Evolutionary conservation across 2,888 invertebrate genomes (phyloP), one percentile per base, ranked within the genome.

Genomic region (Sarcophaga variegata): DNA sequence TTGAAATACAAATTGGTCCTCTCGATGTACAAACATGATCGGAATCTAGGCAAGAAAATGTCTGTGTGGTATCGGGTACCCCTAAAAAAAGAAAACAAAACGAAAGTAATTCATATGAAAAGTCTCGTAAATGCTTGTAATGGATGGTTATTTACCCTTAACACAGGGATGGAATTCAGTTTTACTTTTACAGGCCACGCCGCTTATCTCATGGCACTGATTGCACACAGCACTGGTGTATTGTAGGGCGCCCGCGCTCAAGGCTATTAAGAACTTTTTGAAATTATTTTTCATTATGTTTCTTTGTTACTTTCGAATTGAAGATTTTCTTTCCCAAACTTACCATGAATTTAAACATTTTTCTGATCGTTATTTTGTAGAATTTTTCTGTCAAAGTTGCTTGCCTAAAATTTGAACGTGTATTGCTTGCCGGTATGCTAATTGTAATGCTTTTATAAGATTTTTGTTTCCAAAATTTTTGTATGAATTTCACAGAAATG

Each of bases 21-120:
- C 45, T 66, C 0, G 11, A 60, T 0, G 91, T 89, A 72, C 92
- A 93, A 11, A 92, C 78, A 4, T 91, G 88, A 0, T 0, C 86
- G 0, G 27, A 45, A 0, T 20, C 20, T 5, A 89, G 89, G 63
- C 92, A 92, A 0, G 60, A 20, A n/a, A 67, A 89, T 4, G 47
- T 88, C 0, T 4, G 0, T 0, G 45, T 49, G 12, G 82, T 27
- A 11, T 87, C 60, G 1, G 89, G 47, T 2, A 81, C 64, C 4
- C 82, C 90, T 92, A 12, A 10, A 25, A 76, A 17, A 8, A 45
- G 20, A n/a, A 17, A 59, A 45, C 17, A 62, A 63, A 45, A 69
- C 17, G 17, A 47, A 69, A n/a, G 37, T 37, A 10, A 37, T 37
- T 37, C 37, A 37, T 37, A 10, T n/a, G 11, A n/a, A 22, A 14